Base-by-base conservation (phyloP, 2,888 invertebrate species). In the Cephus nigrinus region DNA sequence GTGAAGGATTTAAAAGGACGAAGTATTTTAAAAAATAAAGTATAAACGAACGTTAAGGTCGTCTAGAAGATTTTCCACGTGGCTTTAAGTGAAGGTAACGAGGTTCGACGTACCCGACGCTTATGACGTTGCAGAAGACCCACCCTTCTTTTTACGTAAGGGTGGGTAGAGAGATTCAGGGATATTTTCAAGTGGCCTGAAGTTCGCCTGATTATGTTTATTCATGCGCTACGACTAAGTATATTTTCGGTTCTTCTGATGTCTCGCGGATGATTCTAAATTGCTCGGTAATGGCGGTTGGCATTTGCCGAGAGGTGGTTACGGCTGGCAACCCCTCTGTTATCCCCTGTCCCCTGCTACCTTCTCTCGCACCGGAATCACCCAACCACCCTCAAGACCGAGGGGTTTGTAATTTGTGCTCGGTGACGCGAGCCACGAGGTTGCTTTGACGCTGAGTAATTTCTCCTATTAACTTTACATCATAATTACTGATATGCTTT, bases 231-330 rank as follows among this genome's bases (percentile, higher is more conserved):
- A 78, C 78, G 80, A 80, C 82, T 86, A 87, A 84, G 84, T 86
- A 84, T 86, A 84, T 86, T 87, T 87, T 84, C 81, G 79, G 81
- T 86, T 87, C 86, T 86, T 89, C 87, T 85, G 87, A 88, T 86
- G 85, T 88, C 84, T 86, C 84, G 81, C 82, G 80, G 79, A 88
- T 88, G 84, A 86, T 86, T 84, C 86, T 76, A 88, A 88, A 89
- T 86, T 88, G 86, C 86, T 83, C 82, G 81, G 83, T 88, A 89
- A 89, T 86, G 84, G 87, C 81, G 81, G 85, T 83, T 80, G 75
- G 73, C 83, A 78, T 78, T 80, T 76, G 80, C 79, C 82, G 82
- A 79, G 55, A 55, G 80, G 80, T 76, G 83, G 83, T 83, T 84
- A 80, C 82, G 77, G 77, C 79, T 75, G 75, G 30, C 75, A 31